Base-by-base conservation (phyloP, 2,113 vertebrate genomes). In the Lutjanus erythropterus region DNA sequence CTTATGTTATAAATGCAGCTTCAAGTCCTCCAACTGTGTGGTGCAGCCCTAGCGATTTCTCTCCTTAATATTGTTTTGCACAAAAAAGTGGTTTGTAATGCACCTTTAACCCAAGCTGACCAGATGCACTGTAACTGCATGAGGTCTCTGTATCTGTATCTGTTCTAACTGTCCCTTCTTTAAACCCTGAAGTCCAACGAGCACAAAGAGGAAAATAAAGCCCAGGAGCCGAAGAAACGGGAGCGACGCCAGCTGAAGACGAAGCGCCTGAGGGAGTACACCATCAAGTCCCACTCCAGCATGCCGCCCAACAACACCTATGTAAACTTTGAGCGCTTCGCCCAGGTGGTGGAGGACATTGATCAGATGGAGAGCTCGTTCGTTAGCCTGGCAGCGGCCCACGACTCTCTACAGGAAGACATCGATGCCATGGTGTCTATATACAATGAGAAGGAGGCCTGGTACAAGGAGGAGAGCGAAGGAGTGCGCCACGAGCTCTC, bases 301-400 rank as follows among this genome's bases (percentile, higher is more conserved):
- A 98, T 98, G 96, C 96, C 96, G 1, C 97, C 96, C 58, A 99
- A 99, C 88, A 98, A 98, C 86, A 97, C 97, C 62, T 99, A 99
- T 0, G 83, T 96, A 70, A 97, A 98, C 93, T 98, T 97, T 0
- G 97, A 98, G 91, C 96, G 96, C 78, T 99, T 99, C 21, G 95
- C 97, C 37, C 92, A 14, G 0, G 88, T 98, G 16, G 92, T 98
- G 18, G 97, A 98, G 86, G 97, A 97, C 33, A 87, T 99, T 6
- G 94, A 94, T 0, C 56, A 33, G 10, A 93, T 91, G 19, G 97
- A 97, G 76, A 37, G 85, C 90, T 71, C 95, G 78, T 86, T 87
- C 75, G 0, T 52, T 5, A 46, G 86, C 39, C 84, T 98, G 84
- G 91, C 94, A 0, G 84, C 72, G 0, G 87, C 91, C 44, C 95